Evolutionary conservation across 2,888 invertebrate genomes (phyloP), one percentile per base, ranked within the genome.

Genomic region (Pandemis corylana): DNA sequence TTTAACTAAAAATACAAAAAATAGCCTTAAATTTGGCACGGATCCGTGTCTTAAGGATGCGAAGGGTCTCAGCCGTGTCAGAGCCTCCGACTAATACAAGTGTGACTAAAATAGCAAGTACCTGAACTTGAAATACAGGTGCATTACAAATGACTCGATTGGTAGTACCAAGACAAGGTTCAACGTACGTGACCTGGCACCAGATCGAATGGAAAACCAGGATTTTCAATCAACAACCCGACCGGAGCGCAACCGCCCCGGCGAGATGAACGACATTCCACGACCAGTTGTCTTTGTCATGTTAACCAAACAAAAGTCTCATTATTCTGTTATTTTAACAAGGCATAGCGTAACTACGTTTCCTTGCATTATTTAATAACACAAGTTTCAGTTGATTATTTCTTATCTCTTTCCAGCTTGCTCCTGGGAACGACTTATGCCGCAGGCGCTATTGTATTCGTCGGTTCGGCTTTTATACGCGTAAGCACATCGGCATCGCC

Each of bases 271-370:
- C 89, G 80, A 83, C 91, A 92, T 92, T 91, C 92, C 90, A 78
- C 79, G 78, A 76, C 78, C 79, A 82, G 83, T 80, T 83, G 83
- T 85, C 90, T 89, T 93, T 93, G 93, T 93, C 90, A 92, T 92
- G 92, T 88, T 90, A 93, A 93, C 88, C 89, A 92, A 91, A 92
- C 90, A 91, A 84, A 83, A 84, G 84, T 81, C 86, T 90, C 89
- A 90, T 90, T 92, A 92, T 91, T 89, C 90, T 89, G 92, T 89
- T 91, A 93, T 93, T 93, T 93, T 93, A 93, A 93, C 89, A 88
- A 90, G 86, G 85, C 92, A 87, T 89, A 85, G 82, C 85, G 83
- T 82, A 83, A 83, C 82, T 66, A 61, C 49, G 13, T 69, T 62
- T 69, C 69, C 51, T 69, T 68, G 68, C 49, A 74, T 70, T 36